phyloP scores from a whole-genome alignment of 2,797 vertebrate species.

The Adrianichthys oophorus region DNA sequence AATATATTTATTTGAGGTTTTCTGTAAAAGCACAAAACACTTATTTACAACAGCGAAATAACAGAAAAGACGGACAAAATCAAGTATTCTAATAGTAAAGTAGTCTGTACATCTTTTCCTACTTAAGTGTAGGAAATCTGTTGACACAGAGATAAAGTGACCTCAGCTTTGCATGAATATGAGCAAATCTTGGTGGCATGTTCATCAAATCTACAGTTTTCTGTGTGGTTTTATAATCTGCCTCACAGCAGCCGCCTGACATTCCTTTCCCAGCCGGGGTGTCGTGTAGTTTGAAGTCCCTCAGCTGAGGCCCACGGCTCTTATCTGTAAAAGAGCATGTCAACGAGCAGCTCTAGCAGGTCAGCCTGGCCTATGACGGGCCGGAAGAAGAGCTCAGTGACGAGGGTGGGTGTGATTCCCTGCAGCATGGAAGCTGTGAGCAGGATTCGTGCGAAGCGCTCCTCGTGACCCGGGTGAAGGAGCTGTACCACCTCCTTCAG shows the following conservation, averaged over 20 bases:
- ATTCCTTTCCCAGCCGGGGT: too few relatives aligned
- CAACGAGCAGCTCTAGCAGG: constrained; percentile 82
- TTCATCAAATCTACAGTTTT: constrained; percentile 12
- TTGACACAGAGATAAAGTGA: constrained; percentile 36
- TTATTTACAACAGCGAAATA: constrained; percentile 47
- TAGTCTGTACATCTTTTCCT: constrained; percentile 11
- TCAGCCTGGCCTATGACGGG: constrained; percentile 85
- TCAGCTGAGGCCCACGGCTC: constrained; percentile 1
- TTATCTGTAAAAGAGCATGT: constrained; percentile 84
- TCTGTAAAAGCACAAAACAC: constrained; percentile 30
- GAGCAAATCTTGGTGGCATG: constrained; percentile 15
- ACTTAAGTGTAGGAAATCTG: constrained; percentile 20
- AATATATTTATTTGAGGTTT: constrained; percentile 76
- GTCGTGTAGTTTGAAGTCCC: too few relatives aligned
- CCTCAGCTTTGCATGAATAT: constrained; percentile 31
- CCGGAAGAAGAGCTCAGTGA: constrained; percentile 90
- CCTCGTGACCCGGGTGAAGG: constrained; percentile 73
- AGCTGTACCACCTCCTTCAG: constrained; percentile 83
- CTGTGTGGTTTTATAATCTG: constrained; percentile 2
- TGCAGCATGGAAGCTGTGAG: constrained; percentile 81
- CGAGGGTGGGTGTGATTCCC: constrained; percentile 80
- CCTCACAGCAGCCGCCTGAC: constrained; percentile 9
- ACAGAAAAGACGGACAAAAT: constrained; percentile 18
- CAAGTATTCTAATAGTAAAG: constrained; percentile 17
- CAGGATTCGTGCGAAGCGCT: constrained; percentile 83